phyloP scores from a whole-genome alignment of 92 coral and sea anemone genomes.

The Virgularia gustaviana region DNA sequence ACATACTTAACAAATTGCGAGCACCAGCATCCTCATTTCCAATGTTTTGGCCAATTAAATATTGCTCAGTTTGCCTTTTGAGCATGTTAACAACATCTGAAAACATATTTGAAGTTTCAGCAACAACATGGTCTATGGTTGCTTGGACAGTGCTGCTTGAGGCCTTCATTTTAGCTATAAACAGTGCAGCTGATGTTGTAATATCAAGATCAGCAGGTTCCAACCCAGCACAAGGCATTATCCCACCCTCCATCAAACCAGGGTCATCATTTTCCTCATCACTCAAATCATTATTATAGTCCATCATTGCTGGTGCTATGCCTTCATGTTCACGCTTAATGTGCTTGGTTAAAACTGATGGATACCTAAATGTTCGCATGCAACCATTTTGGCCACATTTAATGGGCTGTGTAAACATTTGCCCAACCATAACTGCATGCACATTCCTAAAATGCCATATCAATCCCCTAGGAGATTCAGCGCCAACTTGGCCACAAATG shows the following conservation, averaged over 20 bases:
- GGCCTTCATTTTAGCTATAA: constrained; percentile 1
- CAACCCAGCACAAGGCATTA: too few species aligned
- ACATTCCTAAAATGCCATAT: constrained; percentile 17
- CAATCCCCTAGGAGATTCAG: constrained; percentile 18
- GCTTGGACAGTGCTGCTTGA: constrained; percentile 18
- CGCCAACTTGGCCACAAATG: constrained; percentile 4
- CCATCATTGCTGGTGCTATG: neutral
- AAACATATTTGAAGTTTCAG: constrained; percentile 18
- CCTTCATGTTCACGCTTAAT: too few species aligned
- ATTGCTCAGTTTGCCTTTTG: constrained; percentile 1
- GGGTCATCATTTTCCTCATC: neutral
- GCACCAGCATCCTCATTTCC: neutral
- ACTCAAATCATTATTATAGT: neutral
- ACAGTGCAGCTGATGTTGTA: neutral
- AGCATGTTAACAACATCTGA: constrained; percentile 22
- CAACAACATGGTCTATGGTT: constrained; percentile 25
- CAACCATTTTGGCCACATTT: too few species aligned
- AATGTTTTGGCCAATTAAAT: constrained; percentile 9
- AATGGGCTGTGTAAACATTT: constrained; percentile 10
- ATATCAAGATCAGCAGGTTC: too few species aligned
- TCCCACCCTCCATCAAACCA: too few species aligned
- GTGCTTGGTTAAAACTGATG: too few species aligned
- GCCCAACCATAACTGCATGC: neutral
- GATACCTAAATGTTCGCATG: too few species aligned
- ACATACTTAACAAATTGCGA: neutral